Conservation (phyloP, 2,797 vertebrate species). For the Phrynocephalus forsythii region DNA sequence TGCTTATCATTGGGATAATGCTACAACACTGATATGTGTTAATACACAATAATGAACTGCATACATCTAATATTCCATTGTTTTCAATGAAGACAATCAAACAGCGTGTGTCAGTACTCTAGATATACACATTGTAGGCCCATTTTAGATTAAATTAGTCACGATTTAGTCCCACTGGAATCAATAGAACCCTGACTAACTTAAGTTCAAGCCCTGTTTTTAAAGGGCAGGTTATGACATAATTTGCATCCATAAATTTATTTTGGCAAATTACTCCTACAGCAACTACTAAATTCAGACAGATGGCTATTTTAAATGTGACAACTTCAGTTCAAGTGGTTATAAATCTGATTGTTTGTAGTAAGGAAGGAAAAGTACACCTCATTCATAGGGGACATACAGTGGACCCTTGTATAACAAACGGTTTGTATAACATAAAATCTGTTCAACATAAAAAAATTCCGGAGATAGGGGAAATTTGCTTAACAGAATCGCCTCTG, state of each 20-base stretch:
- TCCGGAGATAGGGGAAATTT: too few species aligned
- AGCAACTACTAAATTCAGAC: constrained; percentile 45
- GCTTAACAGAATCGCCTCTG: too few species aligned
- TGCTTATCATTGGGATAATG: constrained; percentile 62
- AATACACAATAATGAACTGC: constrained; percentile 32
- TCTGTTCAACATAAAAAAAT: too few species aligned
- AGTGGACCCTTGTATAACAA: too few species aligned
- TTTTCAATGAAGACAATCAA: constrained; percentile 25
- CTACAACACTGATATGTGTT: constrained; percentile 49
- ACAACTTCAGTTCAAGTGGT: constrained; percentile 39
- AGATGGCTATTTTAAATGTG: constrained; percentile 59
- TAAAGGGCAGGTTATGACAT: neutral
- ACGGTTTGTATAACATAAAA: too few species aligned
- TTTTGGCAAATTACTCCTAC: constrained; percentile 37
- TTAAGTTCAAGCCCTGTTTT: neutral
- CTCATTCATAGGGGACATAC: neutral
- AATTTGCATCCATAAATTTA: neutral
- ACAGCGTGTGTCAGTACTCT: neutral
- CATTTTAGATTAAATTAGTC: neutral
- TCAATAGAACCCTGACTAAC: neutral
- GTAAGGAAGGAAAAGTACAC: neutral
- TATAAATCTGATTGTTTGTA: constrained; percentile 38
- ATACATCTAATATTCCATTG: constrained; percentile 31
- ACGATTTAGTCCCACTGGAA: neutral
- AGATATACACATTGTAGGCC: neutral